Conservation (phyloP, 64 coral and sea anemone species). For the Actinia equina region DNA sequence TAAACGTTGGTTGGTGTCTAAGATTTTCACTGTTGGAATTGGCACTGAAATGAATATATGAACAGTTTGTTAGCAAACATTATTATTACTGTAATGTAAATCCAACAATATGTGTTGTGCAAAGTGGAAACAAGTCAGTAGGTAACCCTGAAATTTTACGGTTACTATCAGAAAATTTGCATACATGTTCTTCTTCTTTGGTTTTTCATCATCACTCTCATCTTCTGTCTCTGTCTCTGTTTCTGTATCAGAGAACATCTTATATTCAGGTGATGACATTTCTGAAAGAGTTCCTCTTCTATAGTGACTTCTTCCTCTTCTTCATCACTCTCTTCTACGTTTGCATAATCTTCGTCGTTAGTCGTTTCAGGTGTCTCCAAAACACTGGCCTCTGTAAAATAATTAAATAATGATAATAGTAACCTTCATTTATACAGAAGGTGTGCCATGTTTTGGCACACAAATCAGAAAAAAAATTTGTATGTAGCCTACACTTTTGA, state of each 20-base stretch:
- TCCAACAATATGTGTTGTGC: not conserved
- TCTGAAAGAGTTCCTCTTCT: not conserved
- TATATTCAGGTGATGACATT: not conserved
- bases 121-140: not conserved
- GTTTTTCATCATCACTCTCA: not conserved
- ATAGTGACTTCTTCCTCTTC: not conserved
- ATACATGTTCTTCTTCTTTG: not conserved
- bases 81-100: not conserved
- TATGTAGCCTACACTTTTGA: no score
- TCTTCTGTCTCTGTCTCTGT: not conserved
- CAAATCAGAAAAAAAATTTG: no score
- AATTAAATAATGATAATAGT: not conserved
- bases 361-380: not conserved
- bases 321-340: not conserved
- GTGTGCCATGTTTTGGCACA: not conserved
- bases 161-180: not conserved
- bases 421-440: not conserved
- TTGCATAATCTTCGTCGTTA: not conserved
- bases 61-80: not conserved
- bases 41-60: not conserved
- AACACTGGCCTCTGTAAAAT: not conserved
- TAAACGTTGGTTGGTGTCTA: conserved; percentile 44
- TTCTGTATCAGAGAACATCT: not conserved
- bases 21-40: conserved; percentile 1
- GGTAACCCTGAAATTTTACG: not conserved